Evolutionary conservation across 2,888 invertebrate genomes (phyloP), one percentile per base, ranked within the genome.

Genomic region (Hecatera dysodea): DNA sequence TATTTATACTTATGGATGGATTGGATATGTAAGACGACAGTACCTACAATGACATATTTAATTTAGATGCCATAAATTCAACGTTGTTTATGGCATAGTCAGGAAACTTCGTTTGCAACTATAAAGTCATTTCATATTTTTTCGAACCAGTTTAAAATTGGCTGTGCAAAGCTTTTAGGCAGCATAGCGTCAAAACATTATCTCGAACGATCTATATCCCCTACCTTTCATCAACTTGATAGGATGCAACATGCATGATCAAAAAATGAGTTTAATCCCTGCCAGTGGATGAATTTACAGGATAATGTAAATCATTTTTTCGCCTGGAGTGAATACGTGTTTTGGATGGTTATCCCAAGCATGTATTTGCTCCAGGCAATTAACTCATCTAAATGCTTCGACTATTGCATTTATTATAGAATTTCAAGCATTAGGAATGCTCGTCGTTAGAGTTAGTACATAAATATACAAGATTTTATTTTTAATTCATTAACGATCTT

Each of bases 181-280:
- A 50, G 1, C 7, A 46, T 17, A 7, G 7, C n/a, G 27, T 24
- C 2, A 12, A 33, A 22, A 44, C 1, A 12, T 8, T 36, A n/a
- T 67, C n/a, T 22, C 12, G 4, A 55, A 29, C 5, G 17, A 22
- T 39, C 22, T 22, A 56, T 56, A 29, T 24, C 29, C 27, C 11
- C 7, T 48, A 27, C 15, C 15, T 46, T 17, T 7, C 1, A 48
- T 42, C 39, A 6, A 48, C 36, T 19, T 11, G 69, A 17, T 22
- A 48, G 7, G 27, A 48, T 29, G 27, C 46, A 39, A 46, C 27
- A 46, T 19, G n/a, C 53, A 19, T 44, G 44, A 44, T 44, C 36
- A 68, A 67, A 68, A 46, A 48, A 67, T 36, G 6, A 19, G 12
- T 53, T 33, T 17, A 27, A 27, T 39, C 9, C 11, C 11, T 24